These are phyloP conservation scores for Bos indicus DNA, from an alignment of 2,113 vertebrate genomes.

Conservation along the genomic window DNA sequence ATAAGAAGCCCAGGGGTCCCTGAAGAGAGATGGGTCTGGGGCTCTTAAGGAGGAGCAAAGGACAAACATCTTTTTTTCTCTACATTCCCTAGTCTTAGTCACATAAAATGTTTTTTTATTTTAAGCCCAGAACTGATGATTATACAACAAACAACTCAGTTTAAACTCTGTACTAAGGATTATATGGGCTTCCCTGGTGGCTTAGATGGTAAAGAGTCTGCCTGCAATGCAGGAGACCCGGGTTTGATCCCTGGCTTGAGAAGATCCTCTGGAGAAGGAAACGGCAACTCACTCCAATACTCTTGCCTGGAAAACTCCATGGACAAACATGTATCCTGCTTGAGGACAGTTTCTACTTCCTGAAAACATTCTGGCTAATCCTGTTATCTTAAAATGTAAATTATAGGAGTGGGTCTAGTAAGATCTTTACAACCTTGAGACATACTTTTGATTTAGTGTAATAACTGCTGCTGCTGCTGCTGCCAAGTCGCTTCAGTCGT, in stretches of 20 bases:
- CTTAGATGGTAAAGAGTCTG: no score
- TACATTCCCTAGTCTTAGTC: not conserved
- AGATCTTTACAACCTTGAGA: not conserved
- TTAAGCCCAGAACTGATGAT: not conserved
- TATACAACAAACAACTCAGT: not conserved
- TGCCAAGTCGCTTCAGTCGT: no score
- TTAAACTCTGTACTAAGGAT: not conserved
- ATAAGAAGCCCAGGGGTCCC: not conserved
- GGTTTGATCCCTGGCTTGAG: no score
- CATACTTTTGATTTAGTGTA: not conserved
- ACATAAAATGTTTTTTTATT: not conserved
- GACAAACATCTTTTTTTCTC: not conserved
- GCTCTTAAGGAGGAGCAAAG: not conserved
- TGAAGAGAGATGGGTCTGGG: not conserved
- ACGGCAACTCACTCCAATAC: no score
- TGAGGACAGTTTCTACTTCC: not conserved
- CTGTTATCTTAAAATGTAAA: not conserved
- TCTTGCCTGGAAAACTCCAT: no score
- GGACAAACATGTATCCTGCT: not conserved
- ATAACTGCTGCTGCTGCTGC: not conserved
- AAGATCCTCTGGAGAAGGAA: no score
- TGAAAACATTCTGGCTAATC: not conserved
- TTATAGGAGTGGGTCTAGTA: not conserved
- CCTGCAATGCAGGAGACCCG: no score
- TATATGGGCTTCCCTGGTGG: no score